Conservation (phyloP, 2,797 vertebrate genomes). For the Phyllotis vaccarum region DNA sequence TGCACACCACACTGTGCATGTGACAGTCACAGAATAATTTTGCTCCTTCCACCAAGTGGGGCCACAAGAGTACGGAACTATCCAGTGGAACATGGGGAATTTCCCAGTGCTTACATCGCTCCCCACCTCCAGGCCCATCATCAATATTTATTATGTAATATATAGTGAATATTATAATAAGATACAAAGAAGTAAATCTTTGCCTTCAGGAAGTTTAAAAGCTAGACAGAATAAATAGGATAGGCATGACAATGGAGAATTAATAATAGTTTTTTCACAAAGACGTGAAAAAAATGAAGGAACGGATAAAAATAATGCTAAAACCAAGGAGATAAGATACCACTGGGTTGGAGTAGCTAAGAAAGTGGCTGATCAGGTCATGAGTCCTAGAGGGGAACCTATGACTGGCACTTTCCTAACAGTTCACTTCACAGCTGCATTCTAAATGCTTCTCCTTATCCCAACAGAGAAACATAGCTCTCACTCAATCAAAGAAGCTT, state of each 20-base stretch:
- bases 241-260: neutral
- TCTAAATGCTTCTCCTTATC: neutral
- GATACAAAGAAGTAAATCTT: conserved; percentile 21
- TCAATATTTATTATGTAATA: neutral
- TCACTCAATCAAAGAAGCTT: too few relatives aligned
- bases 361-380: neutral
- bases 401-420: neutral
- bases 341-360: neutral
- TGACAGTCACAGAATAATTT: neutral
- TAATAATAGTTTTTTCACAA: neutral
- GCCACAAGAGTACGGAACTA: neutral
- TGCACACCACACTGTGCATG: neutral
- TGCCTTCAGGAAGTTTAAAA: conserved; percentile 46
- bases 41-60: neutral
- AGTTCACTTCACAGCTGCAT: neutral
- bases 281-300: neutral
- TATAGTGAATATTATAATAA: neutral
- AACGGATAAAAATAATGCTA: neutral
- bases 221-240: conserved; percentile 6
- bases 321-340: neutral
- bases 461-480: too few relatives aligned
- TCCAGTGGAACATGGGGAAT: neutral
- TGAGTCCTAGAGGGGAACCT: neutral
- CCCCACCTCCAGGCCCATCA: neutral
- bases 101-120: neutral